Evolutionary conservation across 1,140 invertebrate genomes (phyloP).

Genomic region (Penaeus chinensis): DNA sequence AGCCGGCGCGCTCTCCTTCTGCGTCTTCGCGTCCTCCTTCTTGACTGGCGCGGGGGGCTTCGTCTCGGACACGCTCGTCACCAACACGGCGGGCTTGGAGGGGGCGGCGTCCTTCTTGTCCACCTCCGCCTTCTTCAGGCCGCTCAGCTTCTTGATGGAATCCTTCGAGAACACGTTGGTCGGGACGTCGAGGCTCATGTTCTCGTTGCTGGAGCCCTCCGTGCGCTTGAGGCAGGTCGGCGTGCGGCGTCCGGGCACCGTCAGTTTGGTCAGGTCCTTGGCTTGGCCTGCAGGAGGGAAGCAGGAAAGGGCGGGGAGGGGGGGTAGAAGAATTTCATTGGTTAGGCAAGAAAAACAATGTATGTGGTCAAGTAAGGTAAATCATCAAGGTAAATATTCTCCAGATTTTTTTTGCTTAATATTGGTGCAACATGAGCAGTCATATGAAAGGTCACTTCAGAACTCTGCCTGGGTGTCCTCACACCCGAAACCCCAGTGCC

Average conservation of each 20-base stretch:
- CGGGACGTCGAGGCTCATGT: slow-evolving; percentile 42
- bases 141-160: slow-evolving; percentile 31
- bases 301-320: too few species aligned
- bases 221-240: slow-evolving; percentile 46
- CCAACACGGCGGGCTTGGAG: not conserved
- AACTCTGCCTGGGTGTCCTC: too few species aligned
- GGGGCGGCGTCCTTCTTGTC: slow-evolving; percentile 8
- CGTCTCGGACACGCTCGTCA: not conserved
- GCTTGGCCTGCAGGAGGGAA: slow-evolving; percentile 46
- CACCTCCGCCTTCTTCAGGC: not conserved
- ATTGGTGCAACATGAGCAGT: too few species aligned
- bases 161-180: slow-evolving; percentile 42
- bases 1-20: slow-evolving; percentile 26
- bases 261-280: slow-evolving; percentile 53
- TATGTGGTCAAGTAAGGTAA: too few species aligned
- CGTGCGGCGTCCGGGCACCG: slow-evolving; percentile 55
- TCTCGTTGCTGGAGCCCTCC: not conserved
- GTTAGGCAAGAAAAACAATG: too few species aligned
- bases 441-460: too few species aligned
- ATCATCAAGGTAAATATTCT: too few species aligned
- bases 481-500: too few species aligned
- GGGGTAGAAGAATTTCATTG: too few species aligned
- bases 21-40: slow-evolving; percentile 25
- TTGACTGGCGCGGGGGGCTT: not conserved
- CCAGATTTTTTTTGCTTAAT: too few species aligned